Evolutionary conservation across 2,888 invertebrate genomes (phyloP).

Genomic region (Periphyllus acericola): DNA sequence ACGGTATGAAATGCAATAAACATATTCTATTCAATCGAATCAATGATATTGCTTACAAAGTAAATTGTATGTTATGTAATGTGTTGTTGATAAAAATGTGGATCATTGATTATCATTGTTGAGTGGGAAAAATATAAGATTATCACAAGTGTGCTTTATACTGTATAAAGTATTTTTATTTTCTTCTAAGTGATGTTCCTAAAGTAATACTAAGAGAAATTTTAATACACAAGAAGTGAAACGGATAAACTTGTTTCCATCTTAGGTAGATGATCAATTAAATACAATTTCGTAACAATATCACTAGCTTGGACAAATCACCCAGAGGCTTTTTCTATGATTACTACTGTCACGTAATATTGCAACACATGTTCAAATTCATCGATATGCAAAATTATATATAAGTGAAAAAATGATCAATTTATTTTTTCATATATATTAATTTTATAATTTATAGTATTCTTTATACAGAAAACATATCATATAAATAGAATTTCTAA

Average conservation of each 20-base stretch:
- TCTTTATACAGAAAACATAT: background rate
- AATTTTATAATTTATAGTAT: background rate
- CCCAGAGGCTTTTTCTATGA: slow-evolving; percentile 32
- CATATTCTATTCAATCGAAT: background rate
- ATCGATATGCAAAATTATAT: background rate
- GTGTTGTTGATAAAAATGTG: no score
- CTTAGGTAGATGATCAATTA: slow-evolving; percentile 58
- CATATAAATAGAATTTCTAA: background rate
- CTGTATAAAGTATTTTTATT: background rate
- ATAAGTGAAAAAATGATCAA: background rate
- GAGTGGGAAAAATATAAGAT: background rate
- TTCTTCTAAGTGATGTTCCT: background rate
- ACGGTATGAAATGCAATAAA: background rate
- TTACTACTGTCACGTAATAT: background rate
- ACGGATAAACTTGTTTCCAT: slow-evolving; percentile 54
- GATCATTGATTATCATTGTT: background rate
- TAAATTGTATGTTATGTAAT: no score
- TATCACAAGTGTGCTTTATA: background rate
- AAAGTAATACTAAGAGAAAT: slow-evolving; percentile 32
- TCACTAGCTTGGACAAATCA: slow-evolving; percentile 31
- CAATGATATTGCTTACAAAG: no score
- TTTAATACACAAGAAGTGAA: slow-evolving; percentile 46
- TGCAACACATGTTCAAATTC: slow-evolving; percentile 15
- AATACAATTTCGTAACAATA: slow-evolving; percentile 47
- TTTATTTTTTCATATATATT: no score